Conservation (phyloP, 2,113 vertebrate genomes). For the Mus musculus region GRCm39 chr16:82547501-82548000, state of each 20-base stretch:
- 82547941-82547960: too few species aligned
- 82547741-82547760: background rate
- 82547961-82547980: background rate
- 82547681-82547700: background rate
- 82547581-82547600: background rate
- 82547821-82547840: background rate
- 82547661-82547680: background rate
- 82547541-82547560: slow-evolving; percentile 14
- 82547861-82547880: too few species aligned
- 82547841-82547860: background rate
- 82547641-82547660: background rate
- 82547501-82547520: background rate
- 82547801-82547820: background rate
- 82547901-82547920: background rate
- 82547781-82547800: background rate
- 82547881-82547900: background rate
- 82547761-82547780: background rate
- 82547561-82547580: background rate
- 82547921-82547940: background rate
- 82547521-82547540: background rate
- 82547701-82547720: background rate
- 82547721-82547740: background rate
- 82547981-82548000: background rate
- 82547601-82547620: background rate
- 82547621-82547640: background rate